These are phyloP conservation scores for Scatophagus argus DNA, from an alignment of 2,113 vertebrate species.

Conservation along the genomic window DNA sequence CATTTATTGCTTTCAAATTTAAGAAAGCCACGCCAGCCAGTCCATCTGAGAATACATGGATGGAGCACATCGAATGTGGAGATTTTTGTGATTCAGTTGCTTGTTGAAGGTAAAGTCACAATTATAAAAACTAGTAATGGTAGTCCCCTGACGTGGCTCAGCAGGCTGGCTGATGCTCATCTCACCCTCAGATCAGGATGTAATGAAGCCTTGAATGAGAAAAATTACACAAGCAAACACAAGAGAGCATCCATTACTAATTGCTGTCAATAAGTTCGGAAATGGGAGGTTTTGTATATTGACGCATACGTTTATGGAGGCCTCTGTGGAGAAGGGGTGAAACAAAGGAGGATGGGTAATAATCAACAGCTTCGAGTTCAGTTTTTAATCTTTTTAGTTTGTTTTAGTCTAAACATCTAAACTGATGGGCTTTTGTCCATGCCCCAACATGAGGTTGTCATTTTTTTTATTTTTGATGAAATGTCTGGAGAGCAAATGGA, in stretches of 20 bases:
- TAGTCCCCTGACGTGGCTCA: constrained; percentile 41
- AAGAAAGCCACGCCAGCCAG: too few species aligned
- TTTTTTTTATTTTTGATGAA: not conserved
- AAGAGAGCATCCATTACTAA: constrained; percentile 37
- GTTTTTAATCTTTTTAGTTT: not conserved
- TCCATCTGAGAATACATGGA: too few species aligned
- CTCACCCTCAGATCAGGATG: constrained; percentile 19
- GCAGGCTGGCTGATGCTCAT: constrained; percentile 49
- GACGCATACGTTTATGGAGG: not conserved
- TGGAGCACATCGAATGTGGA: not conserved
- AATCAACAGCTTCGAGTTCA: not conserved
- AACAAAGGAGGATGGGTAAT: not conserved
- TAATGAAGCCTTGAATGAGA: constrained; percentile 19
- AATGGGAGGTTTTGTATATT: not conserved
- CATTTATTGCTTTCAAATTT: too few species aligned
- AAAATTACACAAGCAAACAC: constrained; percentile 21
- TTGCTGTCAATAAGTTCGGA: constrained; percentile 27
- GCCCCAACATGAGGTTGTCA: not conserved
- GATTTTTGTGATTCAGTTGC: not conserved
- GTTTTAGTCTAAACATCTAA: not conserved
- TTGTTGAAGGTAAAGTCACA: constrained; percentile 12
- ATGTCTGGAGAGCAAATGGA: not conserved
- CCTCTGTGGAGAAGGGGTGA: not conserved
- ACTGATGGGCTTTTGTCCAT: not conserved
- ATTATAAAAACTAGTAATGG: constrained; percentile 4